Evolutionary conservation across 2,888 invertebrate species (phyloP).

Genomic region (Tridacna gigas): DNA sequence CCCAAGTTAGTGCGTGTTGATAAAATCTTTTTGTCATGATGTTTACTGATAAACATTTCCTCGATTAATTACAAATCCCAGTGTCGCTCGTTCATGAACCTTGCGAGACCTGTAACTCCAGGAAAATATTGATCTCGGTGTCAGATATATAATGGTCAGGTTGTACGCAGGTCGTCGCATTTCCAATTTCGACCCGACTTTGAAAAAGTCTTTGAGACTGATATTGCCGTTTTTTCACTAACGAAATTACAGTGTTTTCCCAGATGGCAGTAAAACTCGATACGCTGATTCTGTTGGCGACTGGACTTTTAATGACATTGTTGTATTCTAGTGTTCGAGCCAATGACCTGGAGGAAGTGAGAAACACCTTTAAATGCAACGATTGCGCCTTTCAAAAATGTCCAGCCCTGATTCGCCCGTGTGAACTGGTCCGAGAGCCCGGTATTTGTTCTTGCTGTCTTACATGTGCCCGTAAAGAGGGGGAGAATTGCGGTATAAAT

Average conservation of each 20-base stretch:
- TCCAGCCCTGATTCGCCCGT: conserved; percentile 30
- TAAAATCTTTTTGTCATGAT: no score
- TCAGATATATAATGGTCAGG: not conserved
- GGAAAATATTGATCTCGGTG: not conserved
- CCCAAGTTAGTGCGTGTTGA: no score
- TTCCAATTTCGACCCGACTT: not conserved
- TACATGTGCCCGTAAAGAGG: conserved; percentile 46
- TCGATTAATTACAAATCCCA: not conserved
- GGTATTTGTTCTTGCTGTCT: conserved; percentile 57
- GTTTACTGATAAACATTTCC: no score
- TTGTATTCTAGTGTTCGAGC: not conserved
- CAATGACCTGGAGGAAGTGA: conserved; percentile 1
- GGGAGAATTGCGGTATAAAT: conserved; percentile 54
- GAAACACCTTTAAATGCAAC: conserved; percentile 40
- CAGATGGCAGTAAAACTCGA: conserved; percentile 3
- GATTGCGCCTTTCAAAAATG: conserved; percentile 39
- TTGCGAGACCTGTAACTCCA: not conserved
- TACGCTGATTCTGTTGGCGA: not conserved
- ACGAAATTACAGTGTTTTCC: no score
- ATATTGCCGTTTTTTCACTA: not conserved
- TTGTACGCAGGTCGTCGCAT: not conserved
- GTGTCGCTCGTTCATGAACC: not conserved
- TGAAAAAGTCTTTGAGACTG: not conserved
- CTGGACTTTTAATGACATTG: not conserved
- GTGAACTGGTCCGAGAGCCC: conserved; percentile 57